Base-by-base conservation (phyloP, 2,113 vertebrate species). In the Hippocampus mohnikei region DNA sequence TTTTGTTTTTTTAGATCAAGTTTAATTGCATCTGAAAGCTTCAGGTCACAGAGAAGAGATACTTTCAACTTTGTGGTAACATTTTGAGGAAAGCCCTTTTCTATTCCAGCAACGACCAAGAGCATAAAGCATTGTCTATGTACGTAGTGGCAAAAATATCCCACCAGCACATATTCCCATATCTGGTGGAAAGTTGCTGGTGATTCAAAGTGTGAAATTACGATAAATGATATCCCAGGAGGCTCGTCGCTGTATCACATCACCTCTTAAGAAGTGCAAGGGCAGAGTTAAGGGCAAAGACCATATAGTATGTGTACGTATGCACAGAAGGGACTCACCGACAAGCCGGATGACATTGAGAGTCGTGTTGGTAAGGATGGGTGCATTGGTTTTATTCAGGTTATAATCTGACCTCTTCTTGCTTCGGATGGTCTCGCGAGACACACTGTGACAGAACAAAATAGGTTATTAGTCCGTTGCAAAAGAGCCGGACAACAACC, bases 281-380 rank as follows among this genome's bases (percentile, higher is more conserved):
- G 79, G 78, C 80, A 75, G 74, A 33, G 77, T 15, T 73, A 66
- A 63, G 76, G 66, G 77, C 4, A 4, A 72, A 74, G 65, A 74
- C 62, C 90, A 90, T 62, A 5, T 33, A 33, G 29, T 33, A 33
- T 33, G 3, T 33, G 29, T 33, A 33, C 29, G 52, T 25, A 3
- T 15, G 52, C 16, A n/a, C 15, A 40, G 29, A 37, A n/a, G 81
- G 42, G 86, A 95, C 97, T 83, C 90, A 99, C 97, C 97, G 55
- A 98, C 96, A 63, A 99, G 96, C 48, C 97, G 93, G 88, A 98
- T 95, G 81, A 99, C 95, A 76, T 99, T 99, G 82, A 99, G 87
- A 0, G 97, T 99, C 84, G 97, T 98, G 91, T 98, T 99, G 81
- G 97, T 98, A 75, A 99, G 90, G 84, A 99, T 98, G 10, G 95